Base-by-base conservation (phyloP, 2,888 invertebrate genomes). In the Hydropsyche betteni region DNA sequence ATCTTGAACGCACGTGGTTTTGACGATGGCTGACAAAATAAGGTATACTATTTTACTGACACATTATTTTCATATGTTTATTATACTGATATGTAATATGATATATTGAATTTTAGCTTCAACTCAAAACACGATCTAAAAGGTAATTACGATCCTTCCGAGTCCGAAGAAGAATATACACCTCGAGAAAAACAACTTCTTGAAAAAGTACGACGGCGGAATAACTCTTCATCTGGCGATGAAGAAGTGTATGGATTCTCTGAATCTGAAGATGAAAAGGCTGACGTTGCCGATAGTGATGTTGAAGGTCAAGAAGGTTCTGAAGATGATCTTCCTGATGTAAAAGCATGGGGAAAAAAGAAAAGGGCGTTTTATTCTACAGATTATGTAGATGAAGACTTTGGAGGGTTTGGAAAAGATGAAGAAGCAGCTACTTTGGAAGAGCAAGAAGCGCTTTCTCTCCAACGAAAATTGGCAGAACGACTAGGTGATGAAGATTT, bases 361-460 rank as follows among this genome's bases (percentile, higher is more conserved):
- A 93, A 93, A 81, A 89, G 87, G 76, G 88, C 90, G 51, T 98
- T 91, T 83, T 97, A 96, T 85, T 91, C 93, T 71, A 94, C 96
- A 0, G 96, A 97, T 86, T 96, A 94, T 84, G 91, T 95, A 14
- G 97, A 97, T 86, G 90, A 92, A 81, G 96, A 96, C 84, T 95
- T 93, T 86, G 90, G 92, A 68, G 91, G 92, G 80, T 87, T 86
- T 82, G 91, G 90, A 53, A 89, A 88, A 80, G 92, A 93, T 81
- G 91, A 92, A 80, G 91, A 92, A 81, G 87, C 91, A 80, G 95
- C 94, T 5, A 91, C 92, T 78, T 87, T 92, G 77, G 96, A 96
- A 84, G 95, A 95, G 83, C 89, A 93, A 81, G 96, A 96, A 86
- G 96, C 95, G 0, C 90, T 89, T 82, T 91, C 90, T 79, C 92